Base-by-base conservation (phyloP, 2,113 vertebrate genomes). In the Chitala chitala region DNA sequence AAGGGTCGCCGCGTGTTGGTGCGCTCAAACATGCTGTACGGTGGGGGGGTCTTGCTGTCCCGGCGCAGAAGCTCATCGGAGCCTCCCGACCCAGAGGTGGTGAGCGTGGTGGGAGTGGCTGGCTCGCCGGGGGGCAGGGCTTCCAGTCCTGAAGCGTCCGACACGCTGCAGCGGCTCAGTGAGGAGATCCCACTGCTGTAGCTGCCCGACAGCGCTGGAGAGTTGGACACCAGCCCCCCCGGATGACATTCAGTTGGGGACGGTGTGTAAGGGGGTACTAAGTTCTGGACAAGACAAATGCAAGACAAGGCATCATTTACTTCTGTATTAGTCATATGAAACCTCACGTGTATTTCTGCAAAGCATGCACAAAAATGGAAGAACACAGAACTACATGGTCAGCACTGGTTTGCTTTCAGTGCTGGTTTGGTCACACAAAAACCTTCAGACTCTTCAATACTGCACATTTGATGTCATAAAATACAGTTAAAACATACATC, bases 131-230 rank as follows among this genome's bases (percentile, higher is more conserved):
- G 86, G 4, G 83, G 73, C 46, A 91, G 92, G 73, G 87, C 90
- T 81, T 98, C 96, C 0, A 94, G 95, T 83, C 94, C 94, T 0
- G 95, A 98, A 1, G 93, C 94, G 79, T 99, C 97, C 0, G 96
- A 98, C 0, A 92, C 93, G 77, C 96, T 99, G 77, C 97, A 97
- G 72, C 97, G 93, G 84, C 97, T 98, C 55, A 99, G 93, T 0
- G 96, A 98, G 0, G 97, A 99, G 85, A 99, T 98, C 75, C 97
- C 94, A 0, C 96, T 99, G 92, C 95, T 98, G 89, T 95, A 98
- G 85, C 96, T 98, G 86, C 96, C 96, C 0, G 95, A 98, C 78
- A 98, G 86, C 5, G 88, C 94, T 0, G 96, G 95, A 5, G 96
- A 99, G 83, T 93, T 94, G 82, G 95, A 95, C 36, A 91, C 90